Conservation (phyloP, 2,113 vertebrate species). For the Xenopus borealis region DNA sequence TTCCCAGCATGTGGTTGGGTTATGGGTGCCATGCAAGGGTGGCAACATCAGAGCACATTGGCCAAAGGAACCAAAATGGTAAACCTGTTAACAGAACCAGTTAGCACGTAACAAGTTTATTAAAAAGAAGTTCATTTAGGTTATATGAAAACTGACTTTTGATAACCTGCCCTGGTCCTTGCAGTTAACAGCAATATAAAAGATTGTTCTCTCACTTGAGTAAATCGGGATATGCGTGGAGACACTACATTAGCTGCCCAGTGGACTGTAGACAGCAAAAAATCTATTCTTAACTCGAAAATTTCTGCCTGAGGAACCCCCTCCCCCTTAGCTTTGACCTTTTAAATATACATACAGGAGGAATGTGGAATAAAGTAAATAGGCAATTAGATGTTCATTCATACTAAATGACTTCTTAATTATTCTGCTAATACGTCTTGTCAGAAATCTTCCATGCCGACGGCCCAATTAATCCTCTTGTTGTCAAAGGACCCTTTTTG, state of each 20-base stretch:
- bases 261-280: conserved; percentile 28
- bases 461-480: conserved; percentile 1
- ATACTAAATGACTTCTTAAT: conserved; percentile 15
- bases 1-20: too few relatives aligned
- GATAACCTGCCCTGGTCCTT: conserved; percentile 31
- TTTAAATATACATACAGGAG: conserved; percentile 9
- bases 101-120: too few relatives aligned
- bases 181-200: conserved; percentile 16
- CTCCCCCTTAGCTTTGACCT: conserved; percentile 19
- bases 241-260: conserved; percentile 42
- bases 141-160: conserved; percentile 21
- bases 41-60: too few relatives aligned
- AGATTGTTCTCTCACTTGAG: conserved; percentile 24
- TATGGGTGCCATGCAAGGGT: too few relatives aligned
- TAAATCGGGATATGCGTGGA: conserved; percentile 24
- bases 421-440: conserved; percentile 23
- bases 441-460: neutral
- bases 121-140: neutral
- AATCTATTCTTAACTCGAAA: conserved; percentile 30
- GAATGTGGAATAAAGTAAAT: conserved; percentile 17
- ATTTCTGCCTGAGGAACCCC: conserved; percentile 32
- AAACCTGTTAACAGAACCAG: too few relatives aligned
- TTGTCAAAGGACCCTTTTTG: conserved; percentile 7
- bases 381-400: conserved; percentile 19
- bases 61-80: too few relatives aligned